A percentile compares a stretch with the other conserved stretches of the same genome.
phyloP scores from a whole-genome alignment of 2,113 vertebrate species.

The Passerina amoena region DNA sequence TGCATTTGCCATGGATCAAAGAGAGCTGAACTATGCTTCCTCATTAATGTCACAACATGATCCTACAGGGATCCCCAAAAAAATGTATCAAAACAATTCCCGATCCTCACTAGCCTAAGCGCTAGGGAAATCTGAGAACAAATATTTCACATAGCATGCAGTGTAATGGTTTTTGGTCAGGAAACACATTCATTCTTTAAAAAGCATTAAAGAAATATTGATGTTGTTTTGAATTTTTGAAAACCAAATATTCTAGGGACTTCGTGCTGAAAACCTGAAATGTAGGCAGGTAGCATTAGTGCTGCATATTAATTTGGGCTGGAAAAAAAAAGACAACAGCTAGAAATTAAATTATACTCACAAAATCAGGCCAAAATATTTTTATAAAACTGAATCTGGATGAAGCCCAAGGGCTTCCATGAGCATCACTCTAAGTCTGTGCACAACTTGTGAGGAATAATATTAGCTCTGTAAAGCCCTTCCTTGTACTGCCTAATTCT shows the following conservation, averaged over 20 bases:
- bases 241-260: background rate
- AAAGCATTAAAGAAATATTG: background rate
- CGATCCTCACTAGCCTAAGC: background rate
- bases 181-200: background rate
- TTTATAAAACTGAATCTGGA: background rate
- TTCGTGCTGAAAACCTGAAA: background rate
- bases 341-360: background rate
- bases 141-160: background rate
- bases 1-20: background rate
- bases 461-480: background rate
- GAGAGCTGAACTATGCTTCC: background rate
- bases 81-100: background rate
- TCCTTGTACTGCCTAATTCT: background rate
- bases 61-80: background rate
- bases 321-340: background rate
- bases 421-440: background rate
- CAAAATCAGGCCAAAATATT: background rate
- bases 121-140: background rate
- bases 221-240: background rate
- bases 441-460: background rate
- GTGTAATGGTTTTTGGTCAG: background rate
- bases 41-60: background rate
- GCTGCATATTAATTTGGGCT: background rate
- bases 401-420: background rate
- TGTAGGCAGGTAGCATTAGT: background rate